Evolutionary conservation across 2,113 vertebrate genomes (phyloP).

Genomic region (Plecturocebus donacophilus): DNA sequence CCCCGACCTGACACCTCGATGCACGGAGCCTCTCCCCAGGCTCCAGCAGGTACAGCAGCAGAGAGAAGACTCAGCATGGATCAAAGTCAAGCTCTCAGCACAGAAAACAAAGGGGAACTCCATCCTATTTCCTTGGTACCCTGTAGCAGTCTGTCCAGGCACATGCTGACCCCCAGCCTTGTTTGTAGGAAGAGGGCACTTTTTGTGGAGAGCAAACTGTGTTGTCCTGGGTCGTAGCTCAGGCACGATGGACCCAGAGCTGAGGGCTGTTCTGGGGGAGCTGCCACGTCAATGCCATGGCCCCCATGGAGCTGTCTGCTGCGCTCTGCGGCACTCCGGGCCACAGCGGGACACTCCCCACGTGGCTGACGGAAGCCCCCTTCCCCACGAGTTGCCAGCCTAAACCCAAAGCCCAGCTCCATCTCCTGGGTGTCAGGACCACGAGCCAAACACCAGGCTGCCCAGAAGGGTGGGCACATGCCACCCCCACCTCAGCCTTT

Average conservation of each 20-base stretch:
- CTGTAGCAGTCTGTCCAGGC: background rate
- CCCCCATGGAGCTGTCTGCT: background rate
- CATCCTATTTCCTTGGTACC: rapidly evolving
- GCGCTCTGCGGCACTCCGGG: rapidly evolving
- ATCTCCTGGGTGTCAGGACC: background rate
- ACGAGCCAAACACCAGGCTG: background rate
- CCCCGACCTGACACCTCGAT: background rate
- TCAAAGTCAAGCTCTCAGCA: background rate
- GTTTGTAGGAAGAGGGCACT: background rate
- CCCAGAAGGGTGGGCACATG: background rate
- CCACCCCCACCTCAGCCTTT: too few species aligned
- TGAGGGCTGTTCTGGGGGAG: background rate
- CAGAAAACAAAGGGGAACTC: too few species aligned
- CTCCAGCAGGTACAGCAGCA: background rate
- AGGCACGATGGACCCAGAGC: too few species aligned
- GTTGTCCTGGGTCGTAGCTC: background rate
- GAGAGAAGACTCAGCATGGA: too few species aligned
- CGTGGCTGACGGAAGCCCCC: background rate
- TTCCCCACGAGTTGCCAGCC: too few species aligned
- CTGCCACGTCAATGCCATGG: background rate
- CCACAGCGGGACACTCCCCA: background rate
- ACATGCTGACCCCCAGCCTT: background rate
- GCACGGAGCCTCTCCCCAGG: background rate
- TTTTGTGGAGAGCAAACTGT: background rate
- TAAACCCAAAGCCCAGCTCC: background rate